Evolutionary conservation across 2,797 vertebrate genomes (phyloP), one percentile per base, ranked within the genome.

Genomic region (Acanthurus leucopareius): DNA sequence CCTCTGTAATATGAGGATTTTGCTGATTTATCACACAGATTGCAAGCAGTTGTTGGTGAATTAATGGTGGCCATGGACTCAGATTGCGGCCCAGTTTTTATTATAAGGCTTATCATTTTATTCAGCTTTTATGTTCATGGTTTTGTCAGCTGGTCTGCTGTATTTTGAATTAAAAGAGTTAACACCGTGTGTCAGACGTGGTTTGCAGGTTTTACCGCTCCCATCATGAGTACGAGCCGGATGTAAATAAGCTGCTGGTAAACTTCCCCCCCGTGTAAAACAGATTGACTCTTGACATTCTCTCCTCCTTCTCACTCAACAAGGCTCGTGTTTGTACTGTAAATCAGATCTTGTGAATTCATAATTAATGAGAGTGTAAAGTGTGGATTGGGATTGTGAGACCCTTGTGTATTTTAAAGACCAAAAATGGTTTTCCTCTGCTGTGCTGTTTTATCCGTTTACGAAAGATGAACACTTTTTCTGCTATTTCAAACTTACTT

Each of bases 361-460:
- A 82, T 86, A 86, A 86, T 87, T 86, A 72, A 87, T 66, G 48
- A 58, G 42, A 61, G 44, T 25, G 20, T 70, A 65, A 73, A 66
- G 22, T 54, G 67, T 53, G 60, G 53, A 8, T 20, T 45, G 69
- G 53, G 47, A 77, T 70, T 73, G 11, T 25, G 47, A 61, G 61
- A 64, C 28, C 42, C 40, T n/a, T 11, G 57, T 68, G 51, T 38
- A 17, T 65, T 67, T 68, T 48, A 49, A 61, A 51, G 52, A 35
- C 35, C 28, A 1, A 32, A 48, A 47, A 35, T 45, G 62, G 35
- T 56, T 53, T n/a, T 1, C 53, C n/a, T 49, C 22, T 8, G 19
- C 19, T 9, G 22, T 53, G n/a, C n/a, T n/a, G n/a, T n/a, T n/a
- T n/a, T n/a, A 38, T 38, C 38, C 38, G 38, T 38, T 38, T 38